Percentiles rank a stretch among this genome's conserved stretches.
Conservation (phyloP, 1,140 invertebrate species). For the Temnothorax longispinosus region DNA sequence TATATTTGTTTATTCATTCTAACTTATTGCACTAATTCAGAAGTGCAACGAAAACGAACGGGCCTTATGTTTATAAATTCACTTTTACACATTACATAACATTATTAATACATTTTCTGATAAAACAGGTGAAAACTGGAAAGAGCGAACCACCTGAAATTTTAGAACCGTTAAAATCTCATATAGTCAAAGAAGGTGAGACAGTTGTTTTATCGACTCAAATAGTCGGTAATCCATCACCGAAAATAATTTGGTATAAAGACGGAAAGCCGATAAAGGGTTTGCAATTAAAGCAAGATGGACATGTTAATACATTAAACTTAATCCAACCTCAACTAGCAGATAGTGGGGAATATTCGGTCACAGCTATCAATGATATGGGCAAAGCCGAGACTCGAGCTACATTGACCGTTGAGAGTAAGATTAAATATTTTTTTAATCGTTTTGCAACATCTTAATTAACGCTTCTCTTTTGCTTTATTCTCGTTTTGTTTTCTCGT, state of each 20-base stretch:
- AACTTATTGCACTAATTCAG: too few species aligned
- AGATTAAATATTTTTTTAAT: conserved; percentile 22
- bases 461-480: not conserved
- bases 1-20: too few species aligned
- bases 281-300: conserved; percentile 88
- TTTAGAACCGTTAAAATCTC: conserved; percentile 91
- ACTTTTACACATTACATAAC: not conserved
- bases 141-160: conserved; percentile 92
- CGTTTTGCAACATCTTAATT: not conserved
- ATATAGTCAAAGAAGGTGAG: conserved; percentile 92
- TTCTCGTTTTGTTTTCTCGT: not conserved
- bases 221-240: conserved; percentile 93
- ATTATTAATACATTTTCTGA: conserved; percentile 15
- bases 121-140: conserved; percentile 87
- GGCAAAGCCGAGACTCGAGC: conserved; percentile 92
- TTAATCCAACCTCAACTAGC: conserved; percentile 89
- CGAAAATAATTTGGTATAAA: conserved; percentile 93
- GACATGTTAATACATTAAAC: conserved; percentile 89
- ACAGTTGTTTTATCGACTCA: conserved; percentile 91
- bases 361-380: conserved; percentile 92
- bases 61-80: not conserved
- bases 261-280: conserved; percentile 90
- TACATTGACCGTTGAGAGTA: conserved; percentile 93
- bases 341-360: conserved; percentile 92
- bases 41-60: too few species aligned